Base-by-base conservation (phyloP, 2,888 invertebrate species). In the Itoplectis maculator region DNA sequence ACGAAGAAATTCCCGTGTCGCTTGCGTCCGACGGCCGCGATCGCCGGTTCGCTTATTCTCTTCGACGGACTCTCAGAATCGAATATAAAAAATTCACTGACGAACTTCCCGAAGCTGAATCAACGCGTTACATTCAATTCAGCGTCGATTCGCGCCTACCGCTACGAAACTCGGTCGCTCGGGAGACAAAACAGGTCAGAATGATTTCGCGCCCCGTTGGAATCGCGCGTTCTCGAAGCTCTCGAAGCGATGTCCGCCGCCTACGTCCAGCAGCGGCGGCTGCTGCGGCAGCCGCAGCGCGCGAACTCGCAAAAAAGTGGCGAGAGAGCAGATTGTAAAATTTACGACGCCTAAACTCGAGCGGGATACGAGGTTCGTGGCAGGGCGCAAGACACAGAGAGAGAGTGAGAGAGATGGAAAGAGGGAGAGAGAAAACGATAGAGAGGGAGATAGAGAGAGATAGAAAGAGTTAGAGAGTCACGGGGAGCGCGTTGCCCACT, bases 301-400 rank as follows among this genome's bases (percentile, higher is more conserved):
- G 45, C 45, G 74, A 70, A 72, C 35, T 15, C 8, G 29, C 75
- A 23, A 79, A 70, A 78, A 56, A 76, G 49, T 81, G 76, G 45
- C 54, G 77, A 69, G 56, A 69, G 49, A 84, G 80, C 59, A 79
- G 85, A 76, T 84, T 80, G 82, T 84, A 82, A 87, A 88, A 89
- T 87, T 89, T 89, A 88, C 85, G 88, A 88, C 87, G 75, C 82
- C 85, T 86, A 85, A n/a, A 86, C 79, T 85, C 63, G 70, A 40
- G 42, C 75, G 76, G 47, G 45, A 51, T 40, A 40, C 18, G 29
- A 63, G 18, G 20, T 18, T 45, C 45, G 56, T n/a, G 45, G 23
- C 42, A 4, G 35, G 59, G 20, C 51, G 59, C 49, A 29, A 59
- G 61, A 11, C 37, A 40, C 37, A n/a, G 29, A 70, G 42, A 59